phyloP scores from a whole-genome alignment of 2,797 vertebrate species.

The Molossus molossus region DNA sequence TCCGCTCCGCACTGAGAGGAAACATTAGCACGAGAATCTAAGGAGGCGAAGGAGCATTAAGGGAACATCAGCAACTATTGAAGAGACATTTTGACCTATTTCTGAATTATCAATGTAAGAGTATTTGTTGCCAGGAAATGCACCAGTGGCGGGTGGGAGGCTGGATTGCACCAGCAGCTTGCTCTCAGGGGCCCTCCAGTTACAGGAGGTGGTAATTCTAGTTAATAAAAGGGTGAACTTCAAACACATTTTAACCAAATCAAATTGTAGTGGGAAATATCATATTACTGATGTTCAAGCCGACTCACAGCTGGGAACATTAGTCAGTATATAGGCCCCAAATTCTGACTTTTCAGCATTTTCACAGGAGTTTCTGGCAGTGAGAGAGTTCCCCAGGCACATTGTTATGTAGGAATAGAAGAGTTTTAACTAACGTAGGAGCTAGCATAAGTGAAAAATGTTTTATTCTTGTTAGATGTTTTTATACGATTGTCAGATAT shows the following conservation, averaged over 20 bases:
- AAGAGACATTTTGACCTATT: conserved; percentile 86
- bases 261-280: conserved; percentile 87
- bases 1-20: conserved; percentile 60
- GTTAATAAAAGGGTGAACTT: conserved; percentile 87
- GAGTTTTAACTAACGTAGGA: conserved; percentile 80
- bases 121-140: conserved; percentile 85
- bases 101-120: conserved; percentile 85
- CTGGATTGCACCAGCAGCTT: conserved; percentile 73
- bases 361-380: conserved; percentile 80
- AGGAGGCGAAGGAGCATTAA: conserved; percentile 77
- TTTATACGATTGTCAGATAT: conserved; percentile 79
- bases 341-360: conserved; percentile 83
- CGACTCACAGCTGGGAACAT: conserved; percentile 83
- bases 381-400: conserved; percentile 75
- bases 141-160: conserved; percentile 66
- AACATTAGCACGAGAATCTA: conserved; percentile 77
- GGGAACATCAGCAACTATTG: conserved; percentile 84
- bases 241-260: conserved; percentile 86
- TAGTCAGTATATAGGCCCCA: conserved; percentile 79
- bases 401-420: conserved; percentile 76
- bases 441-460: conserved; percentile 73
- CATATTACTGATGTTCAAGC: conserved; percentile 82
- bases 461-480: conserved; percentile 75
- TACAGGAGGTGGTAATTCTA: conserved; percentile 86
- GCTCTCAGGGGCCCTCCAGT: conserved; percentile 82